These are phyloP conservation scores for Leptinotarsa juncta DNA, from an alignment of 2,888 invertebrate species.

Conservation along the genomic window DNA sequence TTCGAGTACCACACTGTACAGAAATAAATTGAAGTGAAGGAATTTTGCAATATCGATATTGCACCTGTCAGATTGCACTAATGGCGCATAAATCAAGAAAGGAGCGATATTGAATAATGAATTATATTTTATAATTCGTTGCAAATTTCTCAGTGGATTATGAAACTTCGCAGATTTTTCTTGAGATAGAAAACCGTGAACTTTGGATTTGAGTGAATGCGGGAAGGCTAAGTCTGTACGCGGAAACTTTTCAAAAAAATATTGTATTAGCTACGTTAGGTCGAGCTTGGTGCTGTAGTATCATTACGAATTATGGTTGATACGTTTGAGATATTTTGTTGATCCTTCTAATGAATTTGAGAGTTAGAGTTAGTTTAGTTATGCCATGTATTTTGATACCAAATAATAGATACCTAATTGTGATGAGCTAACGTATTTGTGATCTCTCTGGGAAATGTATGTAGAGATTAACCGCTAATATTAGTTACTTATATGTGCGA, in stretches of 20 bases:
- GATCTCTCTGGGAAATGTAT: no score
- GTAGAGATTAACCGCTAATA: no score
- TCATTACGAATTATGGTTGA: neutral
- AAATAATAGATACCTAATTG: no score
- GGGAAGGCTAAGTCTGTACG: neutral
- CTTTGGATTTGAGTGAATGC: conserved; percentile 12
- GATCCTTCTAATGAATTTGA: no score
- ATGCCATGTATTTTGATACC: no score
- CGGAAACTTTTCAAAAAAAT: conserved; percentile 8
- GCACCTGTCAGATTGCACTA: conserved; percentile 26
- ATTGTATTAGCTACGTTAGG: neutral
- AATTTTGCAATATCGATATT: conserved; percentile 29
- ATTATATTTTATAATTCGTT: conserved; percentile 16
- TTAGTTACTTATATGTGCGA: no score
- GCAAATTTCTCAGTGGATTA: conserved; percentile 14
- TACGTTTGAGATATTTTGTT: neutral
- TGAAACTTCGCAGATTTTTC: conserved; percentile 6
- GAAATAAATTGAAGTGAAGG: conserved; percentile 12
- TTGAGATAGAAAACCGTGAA: conserved; percentile 12
- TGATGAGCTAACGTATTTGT: no score
- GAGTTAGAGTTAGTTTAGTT: no score
- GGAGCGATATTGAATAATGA: conserved; percentile 20
- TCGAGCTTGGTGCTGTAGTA: neutral
- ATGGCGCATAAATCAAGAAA: conserved; percentile 26
- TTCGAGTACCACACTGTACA: neutral